A percentile compares a stretch with the other conserved stretches of the same genome.
These are phyloP conservation scores for Tinamus major DNA, from an alignment of 2,797 vertebrate genomes.

Conservation along the genomic window DNA sequence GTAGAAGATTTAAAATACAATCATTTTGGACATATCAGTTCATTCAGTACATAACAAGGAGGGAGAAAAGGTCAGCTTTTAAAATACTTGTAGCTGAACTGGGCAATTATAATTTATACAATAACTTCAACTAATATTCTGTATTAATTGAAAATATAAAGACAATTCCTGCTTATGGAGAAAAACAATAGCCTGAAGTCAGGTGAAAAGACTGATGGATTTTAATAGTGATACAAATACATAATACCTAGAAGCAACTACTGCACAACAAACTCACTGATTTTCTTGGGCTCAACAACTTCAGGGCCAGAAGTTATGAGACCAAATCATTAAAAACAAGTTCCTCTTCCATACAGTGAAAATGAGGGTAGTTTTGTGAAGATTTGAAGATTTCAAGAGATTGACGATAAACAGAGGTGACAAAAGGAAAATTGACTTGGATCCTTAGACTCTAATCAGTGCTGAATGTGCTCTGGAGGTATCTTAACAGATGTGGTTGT, in stretches of 20 bases:
- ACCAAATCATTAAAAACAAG: fast-evolving
- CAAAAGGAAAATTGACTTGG: neutral
- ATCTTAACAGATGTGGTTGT: neutral
- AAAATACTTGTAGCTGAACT: neutral
- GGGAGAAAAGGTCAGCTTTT: neutral
- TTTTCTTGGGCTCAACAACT: neutral
- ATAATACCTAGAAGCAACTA: neutral
- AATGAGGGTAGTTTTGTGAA: neutral
- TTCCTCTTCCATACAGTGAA: neutral
- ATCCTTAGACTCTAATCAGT: constrained; percentile 1
- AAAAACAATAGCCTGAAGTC: neutral
- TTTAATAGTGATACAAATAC: neutral
- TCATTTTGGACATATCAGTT: neutral
- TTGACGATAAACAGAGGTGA: neutral
- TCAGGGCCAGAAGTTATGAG: neutral
- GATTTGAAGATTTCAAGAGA: neutral
- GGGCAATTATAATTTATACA: neutral
- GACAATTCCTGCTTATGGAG: neutral
- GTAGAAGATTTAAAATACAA: constrained; percentile 39
- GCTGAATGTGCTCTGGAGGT: neutral
- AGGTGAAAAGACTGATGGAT: neutral
- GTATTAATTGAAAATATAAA: neutral
- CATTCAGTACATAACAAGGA: neutral
- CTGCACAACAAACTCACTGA: neutral
- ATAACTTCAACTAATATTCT: too few species aligned